Evolutionary conservation across 23 tunicate species (phyloP).

Genomic region (Halocynthia roretzi): DNA sequence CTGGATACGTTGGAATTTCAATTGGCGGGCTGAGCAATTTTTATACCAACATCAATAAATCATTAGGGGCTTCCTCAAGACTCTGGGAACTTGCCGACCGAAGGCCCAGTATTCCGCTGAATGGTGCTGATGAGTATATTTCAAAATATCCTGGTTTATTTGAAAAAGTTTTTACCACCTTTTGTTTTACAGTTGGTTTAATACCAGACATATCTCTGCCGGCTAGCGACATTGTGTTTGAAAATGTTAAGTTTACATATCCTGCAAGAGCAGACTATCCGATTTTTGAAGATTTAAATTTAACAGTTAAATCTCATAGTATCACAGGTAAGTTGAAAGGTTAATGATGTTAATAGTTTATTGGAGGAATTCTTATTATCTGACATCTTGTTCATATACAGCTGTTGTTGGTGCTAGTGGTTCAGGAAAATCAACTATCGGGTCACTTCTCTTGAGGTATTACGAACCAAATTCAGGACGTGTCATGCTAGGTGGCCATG

Average conservation of each 20-base stretch:
- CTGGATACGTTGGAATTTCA: constrained; percentile 60
- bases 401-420: constrained; percentile 76
- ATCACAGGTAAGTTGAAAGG: constrained; percentile 33
- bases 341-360: not conserved
- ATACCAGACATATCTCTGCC: constrained; percentile 16
- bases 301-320: constrained; percentile 33
- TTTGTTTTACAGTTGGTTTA: constrained; percentile 31
- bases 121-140: constrained; percentile 17
- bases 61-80: constrained; percentile 52
- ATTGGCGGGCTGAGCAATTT: constrained; percentile 58
- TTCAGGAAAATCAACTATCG: constrained; percentile 60
- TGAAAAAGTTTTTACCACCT: not conserved
- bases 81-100: constrained; percentile 49
- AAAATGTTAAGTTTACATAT: constrained; percentile 40
- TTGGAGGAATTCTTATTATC: too few relatives aligned
- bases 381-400: not conserved
- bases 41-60: constrained; percentile 44
- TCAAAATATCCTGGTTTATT: not conserved
- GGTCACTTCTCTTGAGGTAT: constrained; percentile 45
- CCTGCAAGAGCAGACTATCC: constrained; percentile 29
- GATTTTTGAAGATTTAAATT: constrained; percentile 33
- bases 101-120: constrained; percentile 27
- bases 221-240: constrained; percentile 27
- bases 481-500: constrained; percentile 30
- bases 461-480: constrained; percentile 56